phyloP scores from a whole-genome alignment of 2,888 invertebrate species.

The Dendrolimus pini region DNA sequence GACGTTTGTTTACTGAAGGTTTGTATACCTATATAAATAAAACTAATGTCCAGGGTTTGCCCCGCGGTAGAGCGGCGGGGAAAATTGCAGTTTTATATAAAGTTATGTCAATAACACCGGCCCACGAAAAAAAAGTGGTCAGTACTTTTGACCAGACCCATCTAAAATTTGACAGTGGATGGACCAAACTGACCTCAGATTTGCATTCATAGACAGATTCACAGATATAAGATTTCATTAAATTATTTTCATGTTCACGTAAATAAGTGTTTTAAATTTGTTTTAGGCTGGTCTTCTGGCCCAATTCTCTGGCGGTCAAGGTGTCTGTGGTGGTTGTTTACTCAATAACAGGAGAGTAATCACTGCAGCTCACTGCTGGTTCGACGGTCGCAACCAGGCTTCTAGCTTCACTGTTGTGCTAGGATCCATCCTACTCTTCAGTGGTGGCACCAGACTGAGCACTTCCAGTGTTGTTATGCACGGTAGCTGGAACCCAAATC shows the following conservation, averaged over 20 bases:
- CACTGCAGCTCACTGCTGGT: conserved; percentile 39
- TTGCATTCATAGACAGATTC: too few relatives aligned
- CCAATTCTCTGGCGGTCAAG: conserved; percentile 10
- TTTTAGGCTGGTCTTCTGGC: conserved; percentile 23
- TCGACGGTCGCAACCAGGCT: conserved; percentile 32
- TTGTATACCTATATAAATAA: too few relatives aligned
- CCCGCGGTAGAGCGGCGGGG: too few relatives aligned
- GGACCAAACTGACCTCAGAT: too few relatives aligned
- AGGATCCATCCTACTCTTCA: conserved; percentile 33
- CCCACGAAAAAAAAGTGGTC: too few relatives aligned
- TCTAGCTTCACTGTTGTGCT: conserved; percentile 32
- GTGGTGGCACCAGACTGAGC: conserved; percentile 30
- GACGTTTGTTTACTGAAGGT: too few relatives aligned
- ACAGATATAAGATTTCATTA: too few relatives aligned
- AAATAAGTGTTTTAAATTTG: neutral
- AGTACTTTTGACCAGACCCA: too few relatives aligned
- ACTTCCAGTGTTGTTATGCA: conserved; percentile 28
- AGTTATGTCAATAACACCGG: too few relatives aligned
- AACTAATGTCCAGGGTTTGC: too few relatives aligned
- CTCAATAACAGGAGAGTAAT: conserved; percentile 19
- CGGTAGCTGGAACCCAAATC: conserved; percentile 25
- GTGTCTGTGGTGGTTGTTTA: conserved; percentile 36
- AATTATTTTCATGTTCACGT: neutral
- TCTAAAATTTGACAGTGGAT: too few relatives aligned
- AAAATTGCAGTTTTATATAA: too few relatives aligned